Base-by-base conservation (phyloP, 2,113 vertebrate genomes). In the Cynocephalus volans region DNA sequence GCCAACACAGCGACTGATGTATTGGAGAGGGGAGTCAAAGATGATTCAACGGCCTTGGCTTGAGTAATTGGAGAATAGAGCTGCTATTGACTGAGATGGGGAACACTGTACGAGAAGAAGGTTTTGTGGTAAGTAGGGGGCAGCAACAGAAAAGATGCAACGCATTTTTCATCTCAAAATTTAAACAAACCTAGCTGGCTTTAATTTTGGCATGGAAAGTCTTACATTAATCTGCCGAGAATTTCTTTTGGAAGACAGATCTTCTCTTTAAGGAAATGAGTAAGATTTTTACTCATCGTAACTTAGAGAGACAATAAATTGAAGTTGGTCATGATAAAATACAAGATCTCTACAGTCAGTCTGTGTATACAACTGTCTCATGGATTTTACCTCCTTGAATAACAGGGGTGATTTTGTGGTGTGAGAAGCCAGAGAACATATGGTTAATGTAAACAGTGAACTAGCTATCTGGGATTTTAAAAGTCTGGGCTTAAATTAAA, bases 361-460 rank as follows among this genome's bases (percentile, higher is more conserved):
- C 72, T 93, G 41, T 93, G 21, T 95, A 87, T 52, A 89, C 41
- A 96, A 45, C 77, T 90, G 52, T 87, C 92, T 88, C 10, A 8
- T 26, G 21, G 45, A 36, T 87, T 95, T 97, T 28, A 48, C 58
- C 69, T 83, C 52, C 45, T 90, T 67, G 62, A 95, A 73, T 83
- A 93, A 90, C 26, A 82, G 56, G 62, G 45, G 45, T 95, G 93
- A 54, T 82, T 97, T 67, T 33, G 83, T 91, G 64, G 48, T 96
- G 45, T 81, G 73, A 62, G 73, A 96, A 76, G 41, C 15, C 28
- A 94, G 83, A 50, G 17, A 95, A 15, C 82, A 90, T 87, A 90
- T 88, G 92, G 94, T 56, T 90, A 97, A 92, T 93, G 76, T 93
- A 97, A 97, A 94, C 90, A 93, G 45, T 91, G 81, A 92, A 50